A percentile compares a stretch with the other conserved stretches of the same genome.
Evolutionary conservation across 2,888 invertebrate species (phyloP).

Genomic region (Eristalis pertinax): DNA sequence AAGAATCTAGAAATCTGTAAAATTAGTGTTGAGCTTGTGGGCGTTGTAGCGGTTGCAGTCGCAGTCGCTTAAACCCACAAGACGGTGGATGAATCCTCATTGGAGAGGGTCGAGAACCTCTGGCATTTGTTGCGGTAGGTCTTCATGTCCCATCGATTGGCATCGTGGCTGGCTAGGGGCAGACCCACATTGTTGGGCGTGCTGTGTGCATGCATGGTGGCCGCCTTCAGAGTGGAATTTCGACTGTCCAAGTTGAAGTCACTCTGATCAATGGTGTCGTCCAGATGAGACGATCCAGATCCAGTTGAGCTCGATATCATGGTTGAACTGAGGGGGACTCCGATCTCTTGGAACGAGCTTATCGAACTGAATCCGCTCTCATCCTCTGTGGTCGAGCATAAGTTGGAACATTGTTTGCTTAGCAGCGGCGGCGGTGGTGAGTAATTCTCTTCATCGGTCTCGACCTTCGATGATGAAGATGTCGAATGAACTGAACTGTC

Average conservation of each 20-base stretch:
- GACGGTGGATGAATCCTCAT: constrained; percentile 79
- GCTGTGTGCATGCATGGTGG: neutral
- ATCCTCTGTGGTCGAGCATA: constrained; percentile 84
- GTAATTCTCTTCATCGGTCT: constrained; percentile 79
- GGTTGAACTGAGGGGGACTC: constrained; percentile 83
- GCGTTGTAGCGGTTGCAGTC: neutral
- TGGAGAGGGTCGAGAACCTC: constrained; percentile 79
- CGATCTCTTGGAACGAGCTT: constrained; percentile 92
- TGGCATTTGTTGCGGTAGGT: constrained; percentile 78
- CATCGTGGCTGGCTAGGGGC: constrained; percentile 74
- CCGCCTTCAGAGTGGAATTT: constrained; percentile 79
- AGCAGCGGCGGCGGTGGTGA: constrained; percentile 58
- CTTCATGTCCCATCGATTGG: constrained; percentile 76
- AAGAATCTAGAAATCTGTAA: constrained; percentile 9
- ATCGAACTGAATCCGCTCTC: constrained; percentile 94
- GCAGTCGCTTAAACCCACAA: constrained; percentile 77
- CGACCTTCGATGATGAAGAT: constrained; percentile 79
- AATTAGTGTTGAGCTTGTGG: neutral
- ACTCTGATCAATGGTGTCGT: constrained; percentile 64
- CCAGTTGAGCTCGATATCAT: constrained; percentile 72
- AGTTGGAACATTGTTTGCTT: constrained; percentile 55
- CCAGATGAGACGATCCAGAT: constrained; percentile 64
- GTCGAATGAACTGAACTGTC: constrained; percentile 81
- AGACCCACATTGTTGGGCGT: constrained; percentile 76
- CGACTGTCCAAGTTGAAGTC: constrained; percentile 75